Percentiles rank a stretch among this genome's conserved stretches.
Evolutionary conservation across 2,113 vertebrate species (phyloP).

Genomic region (Alligator sinensis): DNA sequence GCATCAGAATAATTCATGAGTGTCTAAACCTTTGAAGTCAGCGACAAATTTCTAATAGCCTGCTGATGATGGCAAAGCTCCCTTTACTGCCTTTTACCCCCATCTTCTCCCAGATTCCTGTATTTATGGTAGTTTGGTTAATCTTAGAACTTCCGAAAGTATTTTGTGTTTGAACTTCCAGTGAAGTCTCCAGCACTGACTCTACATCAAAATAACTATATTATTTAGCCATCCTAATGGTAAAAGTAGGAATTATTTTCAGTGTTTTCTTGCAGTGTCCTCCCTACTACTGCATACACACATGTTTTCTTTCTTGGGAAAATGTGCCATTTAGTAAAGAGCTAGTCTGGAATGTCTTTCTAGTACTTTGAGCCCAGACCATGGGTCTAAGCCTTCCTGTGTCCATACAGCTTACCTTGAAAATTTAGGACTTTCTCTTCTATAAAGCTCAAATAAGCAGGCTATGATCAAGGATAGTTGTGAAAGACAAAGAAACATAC

Average conservation of each 20-base stretch:
- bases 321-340: not conserved
- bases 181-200: not conserved
- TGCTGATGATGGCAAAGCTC: too few species aligned
- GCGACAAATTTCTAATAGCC: too few species aligned
- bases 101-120: not conserved
- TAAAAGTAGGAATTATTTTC: constrained; percentile 14
- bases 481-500: not conserved
- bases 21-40: too few species aligned
- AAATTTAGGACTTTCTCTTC: not conserved
- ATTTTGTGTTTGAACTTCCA: not conserved
- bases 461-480: not conserved
- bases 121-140: not conserved
- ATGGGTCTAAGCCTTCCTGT: not conserved
- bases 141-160: not conserved
- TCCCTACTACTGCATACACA: not conserved
- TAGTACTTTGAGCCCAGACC: not conserved
- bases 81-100: not conserved
- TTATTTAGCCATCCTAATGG: not conserved
- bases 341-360: not conserved
- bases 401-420: not conserved
- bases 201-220: not conserved
- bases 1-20: too few species aligned
- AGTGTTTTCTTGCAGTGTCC: not conserved
- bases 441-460: not conserved
- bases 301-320: not conserved